Evolutionary conservation across 2,113 vertebrate species (phyloP).

Genomic region (Notothenia coriiceps): DNA sequence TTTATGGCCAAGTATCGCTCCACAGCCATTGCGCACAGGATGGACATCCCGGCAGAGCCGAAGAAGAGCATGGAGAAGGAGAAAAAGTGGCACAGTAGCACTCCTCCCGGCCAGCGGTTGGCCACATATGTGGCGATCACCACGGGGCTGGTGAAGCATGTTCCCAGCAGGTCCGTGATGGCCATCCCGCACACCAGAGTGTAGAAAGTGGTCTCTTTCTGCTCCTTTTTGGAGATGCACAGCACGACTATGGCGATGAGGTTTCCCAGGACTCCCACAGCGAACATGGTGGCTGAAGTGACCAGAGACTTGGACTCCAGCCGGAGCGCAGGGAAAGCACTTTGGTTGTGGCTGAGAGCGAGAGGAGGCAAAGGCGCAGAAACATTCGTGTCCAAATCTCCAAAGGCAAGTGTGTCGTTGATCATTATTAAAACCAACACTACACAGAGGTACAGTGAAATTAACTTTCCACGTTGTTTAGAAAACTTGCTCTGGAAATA

Average conservation of each 20-base stretch:
- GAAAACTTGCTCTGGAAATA: not conserved
- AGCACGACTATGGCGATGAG: conserved; percentile 86
- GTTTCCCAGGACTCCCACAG: conserved; percentile 85
- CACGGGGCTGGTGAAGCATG: conserved; percentile 87
- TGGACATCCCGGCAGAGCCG: conserved; percentile 85
- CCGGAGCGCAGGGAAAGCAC: conserved; percentile 62
- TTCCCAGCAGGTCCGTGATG: conserved; percentile 86
- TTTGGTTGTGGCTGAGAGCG: conserved; percentile 57
- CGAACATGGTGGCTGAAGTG: conserved; percentile 86
- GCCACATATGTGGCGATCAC: conserved; percentile 86
- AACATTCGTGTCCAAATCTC: conserved; percentile 62
- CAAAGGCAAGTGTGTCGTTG: conserved; percentile 69
- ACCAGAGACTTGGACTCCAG: conserved; percentile 82
- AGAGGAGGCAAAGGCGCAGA: conserved; percentile 60
- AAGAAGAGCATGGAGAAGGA: conserved; percentile 90
- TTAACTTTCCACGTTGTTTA: not conserved
- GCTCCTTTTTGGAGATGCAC: conserved; percentile 84
- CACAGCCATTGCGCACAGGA: conserved; percentile 87
- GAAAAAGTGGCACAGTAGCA: conserved; percentile 85
- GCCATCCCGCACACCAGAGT: conserved; percentile 87
- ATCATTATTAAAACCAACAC: conserved; percentile 46
- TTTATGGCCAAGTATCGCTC: conserved; percentile 87
- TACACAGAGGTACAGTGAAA: not conserved
- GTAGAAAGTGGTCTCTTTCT: conserved; percentile 88
- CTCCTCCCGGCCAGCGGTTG: conserved; percentile 83